A percentile compares a stretch with the other conserved stretches of the same genome.
phyloP scores from a whole-genome alignment of 1,140 invertebrate genomes.

The Nylanderia fulva region DNA sequence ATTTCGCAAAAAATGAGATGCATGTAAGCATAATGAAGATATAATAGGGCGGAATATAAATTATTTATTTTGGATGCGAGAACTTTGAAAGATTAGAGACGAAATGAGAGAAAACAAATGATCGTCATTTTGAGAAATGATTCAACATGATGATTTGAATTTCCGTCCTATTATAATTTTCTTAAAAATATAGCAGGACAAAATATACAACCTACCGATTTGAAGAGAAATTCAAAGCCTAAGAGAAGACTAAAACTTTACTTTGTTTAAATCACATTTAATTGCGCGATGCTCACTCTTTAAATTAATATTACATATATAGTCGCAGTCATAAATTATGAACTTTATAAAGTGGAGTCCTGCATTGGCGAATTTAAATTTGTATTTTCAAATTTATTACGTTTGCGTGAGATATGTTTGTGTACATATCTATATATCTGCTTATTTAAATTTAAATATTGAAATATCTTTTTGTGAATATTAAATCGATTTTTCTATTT shows the following conservation, averaged over 20 bases:
- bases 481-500: too few species aligned
- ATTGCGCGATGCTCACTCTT: too few species aligned
- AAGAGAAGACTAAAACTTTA: too few species aligned
- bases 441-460: background rate
- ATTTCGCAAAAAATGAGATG: background rate
- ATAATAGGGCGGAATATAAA: background rate
- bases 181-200: background rate
- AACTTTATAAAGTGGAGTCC: too few species aligned
- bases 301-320: too few species aligned
- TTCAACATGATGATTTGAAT: too few species aligned
- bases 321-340: too few species aligned
- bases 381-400: too few species aligned
- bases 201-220: background rate
- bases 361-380: background rate
- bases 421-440: too few species aligned
- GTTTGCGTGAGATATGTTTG: too few species aligned
- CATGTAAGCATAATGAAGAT: background rate
- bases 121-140: background rate
- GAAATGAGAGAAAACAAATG: background rate
- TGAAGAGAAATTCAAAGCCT: background rate
- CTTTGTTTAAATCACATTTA: background rate
- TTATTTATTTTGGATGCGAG: conserved; percentile 8
- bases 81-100: too few species aligned
- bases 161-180: background rate
- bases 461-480: too few species aligned